These are phyloP conservation scores for Seira musarum DNA, from an alignment of 2,888 invertebrate species.

Conservation along the genomic window DNA sequence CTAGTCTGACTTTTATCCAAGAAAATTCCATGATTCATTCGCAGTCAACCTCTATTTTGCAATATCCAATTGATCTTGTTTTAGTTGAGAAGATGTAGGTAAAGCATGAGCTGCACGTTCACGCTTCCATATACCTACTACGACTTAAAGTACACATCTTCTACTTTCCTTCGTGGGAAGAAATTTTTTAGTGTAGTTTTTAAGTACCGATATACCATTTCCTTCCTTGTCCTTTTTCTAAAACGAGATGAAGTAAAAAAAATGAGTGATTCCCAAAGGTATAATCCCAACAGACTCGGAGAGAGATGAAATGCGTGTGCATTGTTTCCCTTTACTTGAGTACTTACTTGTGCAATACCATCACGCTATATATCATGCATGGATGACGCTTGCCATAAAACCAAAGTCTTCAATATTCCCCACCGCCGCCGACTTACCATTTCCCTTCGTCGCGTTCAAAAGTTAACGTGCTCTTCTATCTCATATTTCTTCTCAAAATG, in stretches of 20 bases:
- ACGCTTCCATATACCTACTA: too few species aligned
- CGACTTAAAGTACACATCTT: too few species aligned
- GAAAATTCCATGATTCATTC: not conserved
- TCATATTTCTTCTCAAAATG: too few species aligned
- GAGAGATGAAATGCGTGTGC: slow-evolving; percentile 15
- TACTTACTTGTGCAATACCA: slow-evolving; percentile 15
- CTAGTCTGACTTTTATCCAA: not conserved
- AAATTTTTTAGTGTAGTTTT: too few species aligned
- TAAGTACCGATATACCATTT: not conserved
- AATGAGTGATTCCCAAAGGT: slow-evolving; percentile 47
- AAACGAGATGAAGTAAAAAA: slow-evolving; percentile 32
- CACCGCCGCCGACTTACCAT: slow-evolving; percentile 26
- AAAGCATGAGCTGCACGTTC: too few species aligned
- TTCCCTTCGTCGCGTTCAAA: too few species aligned
- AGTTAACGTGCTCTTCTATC: too few species aligned
- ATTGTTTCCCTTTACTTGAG: slow-evolving; percentile 23
- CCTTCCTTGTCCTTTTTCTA: not conserved
- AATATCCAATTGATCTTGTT: too few species aligned
- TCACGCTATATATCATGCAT: slow-evolving; percentile 50
- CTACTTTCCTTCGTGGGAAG: too few species aligned
- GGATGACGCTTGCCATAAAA: slow-evolving; percentile 27
- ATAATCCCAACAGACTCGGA: slow-evolving; percentile 27
- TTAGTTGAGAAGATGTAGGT: too few species aligned
- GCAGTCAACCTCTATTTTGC: not conserved
- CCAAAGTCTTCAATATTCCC: slow-evolving; percentile 47